Evolutionary conservation across 2,888 invertebrate species (phyloP).

Genomic region (Papilio demoleus): DNA sequence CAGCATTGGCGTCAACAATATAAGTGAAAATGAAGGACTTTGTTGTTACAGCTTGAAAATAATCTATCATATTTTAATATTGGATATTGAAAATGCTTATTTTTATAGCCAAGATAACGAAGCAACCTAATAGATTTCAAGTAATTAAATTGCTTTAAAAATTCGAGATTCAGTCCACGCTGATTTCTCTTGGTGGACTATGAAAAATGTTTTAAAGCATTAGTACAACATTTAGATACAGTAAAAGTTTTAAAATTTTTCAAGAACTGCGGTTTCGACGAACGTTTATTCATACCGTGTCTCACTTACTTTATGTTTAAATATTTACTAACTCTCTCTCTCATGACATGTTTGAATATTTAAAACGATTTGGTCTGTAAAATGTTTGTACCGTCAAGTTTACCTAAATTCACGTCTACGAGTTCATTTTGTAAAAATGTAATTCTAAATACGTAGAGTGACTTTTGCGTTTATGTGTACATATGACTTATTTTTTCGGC

Average conservation of each 20-base stretch:
- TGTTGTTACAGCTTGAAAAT: neutral
- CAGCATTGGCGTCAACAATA: neutral
- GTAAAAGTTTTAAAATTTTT: neutral
- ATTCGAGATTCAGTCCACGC: too few species aligned
- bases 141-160: too few species aligned
- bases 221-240: too few species aligned
- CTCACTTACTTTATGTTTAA: neutral
- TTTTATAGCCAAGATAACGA: too few species aligned
- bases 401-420: neutral
- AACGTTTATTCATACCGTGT: neutral
- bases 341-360: conserved; percentile 12
- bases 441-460: too few species aligned
- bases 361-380: conserved; percentile 3
- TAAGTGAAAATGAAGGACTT: neutral
- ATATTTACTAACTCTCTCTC: conserved; percentile 5
- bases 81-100: too few species aligned
- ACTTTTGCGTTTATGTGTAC: too few species aligned
- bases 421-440: neutral
- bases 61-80: neutral
- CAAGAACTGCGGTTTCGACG: neutral
- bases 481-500: too few species aligned
- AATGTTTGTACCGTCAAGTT: neutral
- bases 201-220: too few species aligned
- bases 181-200: too few species aligned
- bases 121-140: too few species aligned